Base-by-base conservation (phyloP, 1,140 invertebrate species). In the Schlechtendalia chinensis region DNA sequence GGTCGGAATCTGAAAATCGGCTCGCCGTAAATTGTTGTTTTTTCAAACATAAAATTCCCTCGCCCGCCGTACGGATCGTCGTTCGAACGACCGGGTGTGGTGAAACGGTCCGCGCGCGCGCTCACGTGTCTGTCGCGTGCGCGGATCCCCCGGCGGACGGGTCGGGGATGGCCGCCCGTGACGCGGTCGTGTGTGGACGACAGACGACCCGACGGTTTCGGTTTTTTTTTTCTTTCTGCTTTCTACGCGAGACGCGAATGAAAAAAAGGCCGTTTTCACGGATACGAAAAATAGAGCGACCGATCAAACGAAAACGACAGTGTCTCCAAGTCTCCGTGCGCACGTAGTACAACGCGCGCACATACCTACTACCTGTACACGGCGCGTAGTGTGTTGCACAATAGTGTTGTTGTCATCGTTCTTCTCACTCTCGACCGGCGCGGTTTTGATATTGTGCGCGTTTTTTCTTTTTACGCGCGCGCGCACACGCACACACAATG, bases 391-490 rank as follows among this genome's bases (percentile, higher is more conserved):
- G 19, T 39, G 56, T 75, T 75, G 54, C 72, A 58, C 72, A 75
- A 75, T 59, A 59, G 72, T n/a, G n/a, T n/a, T n/a, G n/a, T 75
- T 58, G 53, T 58, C 53, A 58, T 75, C 72, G 58, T 58, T 75
- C 56, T 58, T 72, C 69, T 72, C 69, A 54, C 47, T 72, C 69
- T 72, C 47, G 69, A 54, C 69, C 32, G 45, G 69, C 29, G 50
- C 72, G 72, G 72, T 77, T 77, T 69, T 59, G 72, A 39, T 59
- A 58, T 59, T 19, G 72, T 22, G 19, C 8, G 24, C 39, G 50
- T 75, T n/a, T 59, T 39, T 75, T 59, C 24, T 39, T 39, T 39
- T 58, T n/a, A 24, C 47, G 69, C 50, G 24, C 47, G 22, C 50
- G 69, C 69, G 53, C 67, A 22, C 67, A 53, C 24, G n/a, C n/a